Evolutionary conservation across 2,113 vertebrate genomes (phyloP).

Genomic region (Prolemur simus): DNA sequence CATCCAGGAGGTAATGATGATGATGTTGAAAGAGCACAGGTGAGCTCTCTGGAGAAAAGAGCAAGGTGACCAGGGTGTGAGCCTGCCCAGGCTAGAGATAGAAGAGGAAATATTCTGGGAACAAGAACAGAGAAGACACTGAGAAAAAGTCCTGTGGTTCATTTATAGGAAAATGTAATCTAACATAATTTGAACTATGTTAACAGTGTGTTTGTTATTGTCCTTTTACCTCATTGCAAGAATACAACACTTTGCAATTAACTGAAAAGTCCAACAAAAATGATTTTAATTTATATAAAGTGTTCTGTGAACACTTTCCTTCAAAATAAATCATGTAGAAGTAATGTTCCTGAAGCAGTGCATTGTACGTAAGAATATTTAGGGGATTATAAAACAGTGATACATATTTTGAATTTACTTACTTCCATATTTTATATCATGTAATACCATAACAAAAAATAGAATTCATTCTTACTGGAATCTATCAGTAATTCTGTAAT

Average conservation of each 20-base stretch:
- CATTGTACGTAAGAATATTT: neutral
- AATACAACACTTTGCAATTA: neutral
- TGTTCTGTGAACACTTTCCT: neutral
- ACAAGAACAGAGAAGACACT: neutral
- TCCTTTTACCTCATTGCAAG: neutral
- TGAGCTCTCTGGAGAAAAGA: neutral
- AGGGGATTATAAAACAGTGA: neutral
- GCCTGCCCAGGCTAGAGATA: neutral
- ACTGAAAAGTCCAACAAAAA: slow-evolving; percentile 18
- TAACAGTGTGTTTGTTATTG: slow-evolving; percentile 1
- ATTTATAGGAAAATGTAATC: neutral
- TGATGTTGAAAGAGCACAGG: neutral
- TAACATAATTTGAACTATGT: neutral
- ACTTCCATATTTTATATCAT: neutral
- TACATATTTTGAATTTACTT: neutral
- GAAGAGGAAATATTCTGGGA: neutral
- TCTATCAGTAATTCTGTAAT: neutral
- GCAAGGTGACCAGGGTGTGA: no score
- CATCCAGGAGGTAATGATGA: neutral
- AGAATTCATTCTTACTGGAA: neutral
- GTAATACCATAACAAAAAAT: neutral
- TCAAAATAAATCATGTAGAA: neutral
- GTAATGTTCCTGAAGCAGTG: neutral
- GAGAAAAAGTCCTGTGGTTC: neutral
- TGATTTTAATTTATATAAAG: slow-evolving; percentile 9